Conservation (phyloP, 1,140 invertebrate genomes). For the Harlomillsia oculata region DNA sequence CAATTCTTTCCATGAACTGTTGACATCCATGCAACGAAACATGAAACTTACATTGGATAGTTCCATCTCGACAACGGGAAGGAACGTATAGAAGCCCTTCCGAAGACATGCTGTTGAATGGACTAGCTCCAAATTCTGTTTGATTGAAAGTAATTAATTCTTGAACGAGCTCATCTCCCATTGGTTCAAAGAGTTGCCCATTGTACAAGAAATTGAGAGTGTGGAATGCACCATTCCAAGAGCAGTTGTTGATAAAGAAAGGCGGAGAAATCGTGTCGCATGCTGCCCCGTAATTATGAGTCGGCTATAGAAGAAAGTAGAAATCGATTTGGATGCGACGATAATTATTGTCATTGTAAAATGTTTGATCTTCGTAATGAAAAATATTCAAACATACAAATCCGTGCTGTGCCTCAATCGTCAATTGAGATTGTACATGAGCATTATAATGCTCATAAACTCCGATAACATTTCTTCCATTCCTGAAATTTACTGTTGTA, state of each 20-base stretch:
- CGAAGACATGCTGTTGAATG: constrained; percentile 2
- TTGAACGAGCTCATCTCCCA: not conserved
- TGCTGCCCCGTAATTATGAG: constrained; percentile 9
- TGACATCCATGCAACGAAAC: constrained; percentile 12
- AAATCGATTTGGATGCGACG: no score
- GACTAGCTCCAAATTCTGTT: constrained; percentile 9
- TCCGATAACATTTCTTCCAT: not conserved
- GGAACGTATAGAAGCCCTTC: constrained; percentile 9
- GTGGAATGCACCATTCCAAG: constrained; percentile 10
- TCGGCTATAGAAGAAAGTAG: not conserved
- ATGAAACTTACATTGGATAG: not conserved
- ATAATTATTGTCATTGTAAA: not conserved
- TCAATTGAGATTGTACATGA: not conserved
- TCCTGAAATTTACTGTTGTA: not conserved
- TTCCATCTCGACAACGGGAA: not conserved
- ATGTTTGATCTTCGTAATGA: no score
- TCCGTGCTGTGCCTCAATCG: not conserved
- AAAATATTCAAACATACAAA: not conserved
- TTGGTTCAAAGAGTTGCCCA: constrained; percentile 3
- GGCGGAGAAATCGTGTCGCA: constrained; percentile 1
- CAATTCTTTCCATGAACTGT: constrained; percentile 11
- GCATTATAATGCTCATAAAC: not conserved
- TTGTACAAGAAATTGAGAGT: constrained; percentile 17
- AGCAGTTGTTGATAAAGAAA: constrained; percentile 7
- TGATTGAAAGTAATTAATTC: not conserved